Percentiles rank a stretch among this genome's conserved stretches.
These are phyloP conservation scores for Cinara cedri DNA, from an alignment of 2,888 invertebrate genomes.

Conservation along the genomic window DNA sequence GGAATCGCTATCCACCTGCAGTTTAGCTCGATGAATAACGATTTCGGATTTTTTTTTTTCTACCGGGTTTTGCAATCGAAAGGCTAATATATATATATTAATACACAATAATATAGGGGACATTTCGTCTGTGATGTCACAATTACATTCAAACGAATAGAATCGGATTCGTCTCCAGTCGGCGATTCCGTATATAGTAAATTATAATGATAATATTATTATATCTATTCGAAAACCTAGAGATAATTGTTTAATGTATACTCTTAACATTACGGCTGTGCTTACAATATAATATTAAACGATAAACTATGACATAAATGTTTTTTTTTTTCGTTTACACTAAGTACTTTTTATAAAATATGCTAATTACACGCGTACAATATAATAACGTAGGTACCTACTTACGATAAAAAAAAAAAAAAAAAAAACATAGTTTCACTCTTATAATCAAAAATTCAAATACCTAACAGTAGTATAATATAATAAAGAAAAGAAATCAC, in stretches of 20 bases:
- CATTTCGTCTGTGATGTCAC: no score
- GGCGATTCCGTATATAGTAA: neutral
- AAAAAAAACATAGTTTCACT: constrained; percentile 22
- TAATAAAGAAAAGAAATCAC: neutral
- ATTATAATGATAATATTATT: neutral
- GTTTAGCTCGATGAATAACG: no score
- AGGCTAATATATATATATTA: no score
- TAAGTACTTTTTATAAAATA: neutral
- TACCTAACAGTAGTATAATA: neutral
- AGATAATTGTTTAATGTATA: constrained; percentile 1
- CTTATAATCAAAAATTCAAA: constrained; percentile 33
- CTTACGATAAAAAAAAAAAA: neutral
- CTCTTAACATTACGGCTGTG: neutral
- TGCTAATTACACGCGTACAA: constrained; percentile 26
- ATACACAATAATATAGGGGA: no score
- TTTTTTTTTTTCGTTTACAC: neutral
- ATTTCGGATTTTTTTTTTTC: no score
- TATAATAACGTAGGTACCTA: neutral
- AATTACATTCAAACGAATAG: no score
- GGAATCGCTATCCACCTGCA: no score
- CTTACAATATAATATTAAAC: constrained; percentile 36
- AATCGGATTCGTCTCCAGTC: no score
- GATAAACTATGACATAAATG: constrained; percentile 16
- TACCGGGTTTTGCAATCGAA: no score
- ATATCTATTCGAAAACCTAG: neutral